Conservation (phyloP, 2,797 vertebrate species). For the Oreochromis mossambicus region DNA sequence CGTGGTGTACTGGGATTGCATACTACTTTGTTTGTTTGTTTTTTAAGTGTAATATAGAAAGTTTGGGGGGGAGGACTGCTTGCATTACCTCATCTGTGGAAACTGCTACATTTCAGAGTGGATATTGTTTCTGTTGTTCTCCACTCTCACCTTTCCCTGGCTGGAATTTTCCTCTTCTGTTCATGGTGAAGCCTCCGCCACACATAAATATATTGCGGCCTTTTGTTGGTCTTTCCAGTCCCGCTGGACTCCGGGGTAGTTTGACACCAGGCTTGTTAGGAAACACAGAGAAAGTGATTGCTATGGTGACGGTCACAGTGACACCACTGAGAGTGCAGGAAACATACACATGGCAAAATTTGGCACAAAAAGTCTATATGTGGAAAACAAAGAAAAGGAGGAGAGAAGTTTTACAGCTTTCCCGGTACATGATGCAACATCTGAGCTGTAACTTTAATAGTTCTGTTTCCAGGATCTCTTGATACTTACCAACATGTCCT, state of each 20-base stretch:
- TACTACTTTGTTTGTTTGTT: background rate
- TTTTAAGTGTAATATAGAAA: background rate
- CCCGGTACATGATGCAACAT: background rate
- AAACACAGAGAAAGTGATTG: constrained; percentile 15
- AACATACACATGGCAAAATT: background rate
- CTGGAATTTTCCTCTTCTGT: background rate
- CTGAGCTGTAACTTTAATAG: background rate
- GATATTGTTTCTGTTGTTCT: constrained; percentile 2
- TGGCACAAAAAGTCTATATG: background rate
- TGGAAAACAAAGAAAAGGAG: background rate
- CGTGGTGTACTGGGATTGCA: background rate
- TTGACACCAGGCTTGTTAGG: background rate
- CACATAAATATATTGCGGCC: background rate
- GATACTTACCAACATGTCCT: background rate
- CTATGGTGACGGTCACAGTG: background rate
- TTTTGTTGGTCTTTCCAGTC: constrained; percentile 38
- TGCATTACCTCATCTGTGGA: background rate
- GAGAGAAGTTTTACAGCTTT: background rate
- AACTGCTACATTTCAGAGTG: background rate
- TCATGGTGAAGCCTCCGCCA: background rate
- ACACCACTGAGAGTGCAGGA: background rate
- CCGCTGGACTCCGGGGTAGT: background rate
- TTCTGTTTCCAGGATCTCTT: background rate
- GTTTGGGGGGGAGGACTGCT: accelerated
- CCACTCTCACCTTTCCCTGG: background rate